phyloP scores from a whole-genome alignment of 2,113 vertebrate species.

The Neolamprologus variostigma region DNA sequence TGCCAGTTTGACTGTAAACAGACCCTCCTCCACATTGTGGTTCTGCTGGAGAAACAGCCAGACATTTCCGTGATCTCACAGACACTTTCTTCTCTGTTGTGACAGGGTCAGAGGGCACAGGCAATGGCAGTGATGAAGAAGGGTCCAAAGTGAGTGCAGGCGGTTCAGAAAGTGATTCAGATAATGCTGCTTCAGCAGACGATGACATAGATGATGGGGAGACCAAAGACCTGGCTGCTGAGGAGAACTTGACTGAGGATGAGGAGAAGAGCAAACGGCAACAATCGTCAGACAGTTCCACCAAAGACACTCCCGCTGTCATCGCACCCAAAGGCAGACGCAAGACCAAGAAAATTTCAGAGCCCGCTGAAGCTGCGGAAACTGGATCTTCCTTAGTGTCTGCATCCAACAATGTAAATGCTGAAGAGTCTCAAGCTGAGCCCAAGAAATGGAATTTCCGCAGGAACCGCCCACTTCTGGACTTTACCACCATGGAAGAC shows the following conservation, averaged over 20 bases:
- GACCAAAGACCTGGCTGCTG: slow-evolving; percentile 65
- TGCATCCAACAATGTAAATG: background rate
- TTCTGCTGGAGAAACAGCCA: background rate
- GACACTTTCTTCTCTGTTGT: background rate
- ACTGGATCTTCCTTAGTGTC: background rate
- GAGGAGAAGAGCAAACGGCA: slow-evolving; percentile 65
- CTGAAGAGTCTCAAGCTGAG: slow-evolving; percentile 80
- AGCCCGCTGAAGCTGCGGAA: slow-evolving; percentile 9
- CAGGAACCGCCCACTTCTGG: slow-evolving; percentile 87
- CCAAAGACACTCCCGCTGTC: slow-evolving; percentile 70
- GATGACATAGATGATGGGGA: slow-evolving; percentile 72
- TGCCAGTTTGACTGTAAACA: background rate
- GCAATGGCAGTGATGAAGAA: slow-evolving; percentile 89
- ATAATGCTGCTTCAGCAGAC: slow-evolving; percentile 78
- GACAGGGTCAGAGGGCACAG: slow-evolving; percentile 92
- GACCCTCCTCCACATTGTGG: background rate
- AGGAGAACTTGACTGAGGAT: slow-evolving; percentile 73
- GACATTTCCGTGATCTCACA: background rate
- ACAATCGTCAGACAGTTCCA: slow-evolving; percentile 75
- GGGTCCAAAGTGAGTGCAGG: slow-evolving; percentile 89
- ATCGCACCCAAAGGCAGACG: slow-evolving; percentile 35
- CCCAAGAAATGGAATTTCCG: slow-evolving; percentile 98
- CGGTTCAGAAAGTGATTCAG: slow-evolving; percentile 86
- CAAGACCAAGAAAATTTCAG: slow-evolving; percentile 72
- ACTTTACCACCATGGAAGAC: slow-evolving; percentile 96